These are phyloP conservation scores for Anoplius nigerrimus DNA, from an alignment of 2,888 invertebrate genomes.

Conservation along the genomic window DNA sequence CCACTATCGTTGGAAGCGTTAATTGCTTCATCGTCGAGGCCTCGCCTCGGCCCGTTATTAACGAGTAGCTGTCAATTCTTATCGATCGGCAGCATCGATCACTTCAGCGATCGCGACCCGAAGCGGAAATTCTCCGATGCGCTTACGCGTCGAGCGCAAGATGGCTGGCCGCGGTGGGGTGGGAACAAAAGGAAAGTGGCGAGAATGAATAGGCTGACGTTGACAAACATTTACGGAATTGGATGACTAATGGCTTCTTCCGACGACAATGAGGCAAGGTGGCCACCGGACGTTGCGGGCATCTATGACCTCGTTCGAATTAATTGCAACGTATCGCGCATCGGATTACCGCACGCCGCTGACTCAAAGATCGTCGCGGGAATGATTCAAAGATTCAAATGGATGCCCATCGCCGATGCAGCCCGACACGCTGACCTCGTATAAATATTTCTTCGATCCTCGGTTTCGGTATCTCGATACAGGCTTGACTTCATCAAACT, in stretches of 20 bases:
- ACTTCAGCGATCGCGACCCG: too few relatives aligned
- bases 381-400: too few relatives aligned
- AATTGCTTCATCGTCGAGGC: too few relatives aligned
- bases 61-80: too few relatives aligned
- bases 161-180: too few relatives aligned
- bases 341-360: conserved; percentile 17
- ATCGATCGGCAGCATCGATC: too few relatives aligned
- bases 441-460: too few relatives aligned
- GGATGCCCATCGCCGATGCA: background rate
- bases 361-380: too few relatives aligned
- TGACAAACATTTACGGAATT: conserved; percentile 18
- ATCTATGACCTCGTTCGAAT: background rate
- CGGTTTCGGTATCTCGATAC: too few relatives aligned
- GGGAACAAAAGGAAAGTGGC: background rate
- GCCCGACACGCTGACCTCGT: background rate
- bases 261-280: conserved; percentile 30
- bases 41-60: too few relatives aligned
- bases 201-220: conserved; percentile 1
- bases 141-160: background rate
- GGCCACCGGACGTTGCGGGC: background rate
- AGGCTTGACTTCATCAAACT: too few relatives aligned
- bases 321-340: conserved; percentile 16
- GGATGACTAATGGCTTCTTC: conserved; percentile 28
- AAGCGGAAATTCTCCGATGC: background rate
- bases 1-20: background rate